Percentiles rank a stretch among this genome's conserved stretches.
phyloP scores from a whole-genome alignment of 2,113 vertebrate species.

The Piliocolobus tephrosceles region DNA sequence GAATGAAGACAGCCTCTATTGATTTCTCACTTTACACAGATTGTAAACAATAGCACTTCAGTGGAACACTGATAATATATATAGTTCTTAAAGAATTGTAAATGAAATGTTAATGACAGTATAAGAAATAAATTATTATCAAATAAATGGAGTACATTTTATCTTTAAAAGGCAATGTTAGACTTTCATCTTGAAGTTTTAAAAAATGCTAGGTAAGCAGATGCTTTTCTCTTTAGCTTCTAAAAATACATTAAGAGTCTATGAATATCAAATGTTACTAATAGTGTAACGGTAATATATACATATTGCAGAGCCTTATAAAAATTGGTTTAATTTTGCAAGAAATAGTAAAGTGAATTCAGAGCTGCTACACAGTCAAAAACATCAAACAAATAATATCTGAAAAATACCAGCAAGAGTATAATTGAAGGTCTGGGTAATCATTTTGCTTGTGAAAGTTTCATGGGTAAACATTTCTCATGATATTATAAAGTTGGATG shows the following conservation, averaged over 20 bases:
- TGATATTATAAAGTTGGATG: neutral
- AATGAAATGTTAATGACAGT: constrained; percentile 8
- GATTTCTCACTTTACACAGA: neutral
- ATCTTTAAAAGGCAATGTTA: neutral
- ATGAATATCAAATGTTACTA: neutral
- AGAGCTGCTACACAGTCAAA: neutral
- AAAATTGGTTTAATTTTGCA: constrained; percentile 25
- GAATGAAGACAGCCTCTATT: neutral
- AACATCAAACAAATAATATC: neutral
- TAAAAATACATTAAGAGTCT: neutral
- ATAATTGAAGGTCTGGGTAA: neutral
- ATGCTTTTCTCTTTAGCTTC: neutral
- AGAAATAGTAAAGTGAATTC: constrained; percentile 33
- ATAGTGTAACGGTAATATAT: neutral
- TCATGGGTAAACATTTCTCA: constrained; percentile 7
- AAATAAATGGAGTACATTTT: constrained; percentile 12
- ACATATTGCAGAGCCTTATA: neutral
- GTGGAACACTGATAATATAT: neutral
- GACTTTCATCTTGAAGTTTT: neutral
- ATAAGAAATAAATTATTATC: neutral
- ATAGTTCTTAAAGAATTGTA: neutral
- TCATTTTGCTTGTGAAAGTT: constrained; percentile 22
- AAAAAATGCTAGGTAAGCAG: neutral
- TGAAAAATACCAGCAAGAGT: constrained; percentile 13
- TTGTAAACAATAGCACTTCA: constrained; percentile 11